Base-by-base conservation (phyloP, 1,140 invertebrate species). In the Subanguina moxae region DNA sequence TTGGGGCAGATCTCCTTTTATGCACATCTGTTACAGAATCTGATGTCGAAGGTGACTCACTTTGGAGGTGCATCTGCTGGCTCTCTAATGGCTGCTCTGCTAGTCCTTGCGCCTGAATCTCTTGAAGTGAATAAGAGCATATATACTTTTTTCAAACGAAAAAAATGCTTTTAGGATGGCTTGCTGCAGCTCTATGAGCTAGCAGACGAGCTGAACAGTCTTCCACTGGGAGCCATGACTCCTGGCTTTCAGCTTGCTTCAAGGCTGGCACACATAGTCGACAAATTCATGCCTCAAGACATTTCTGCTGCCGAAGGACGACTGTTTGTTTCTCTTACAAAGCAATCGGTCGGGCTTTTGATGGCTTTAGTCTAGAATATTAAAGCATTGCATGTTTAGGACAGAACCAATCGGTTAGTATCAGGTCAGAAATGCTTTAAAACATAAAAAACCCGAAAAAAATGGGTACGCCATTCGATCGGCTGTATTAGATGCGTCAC, bases 31-130 rank as follows among this genome's bases (percentile, higher is more conserved):
- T 38, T 38, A 38, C 38, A 70, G 67, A 62, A 70, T n/a, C 57
- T 70, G 23, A 71, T 70, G 52, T 64, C 58, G 15, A 64, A 67
- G 57, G 67, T 82, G 0, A 67, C 68, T 27, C 70, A 73, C 32
- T 56, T 76, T 45, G 63, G 74, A 45, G 79, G 79, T 1, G 76
- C 80, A 23, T 82, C 80, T 9, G 81, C 70, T 21, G 79, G 79
- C 11, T 78, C 78, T 19, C 43, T 81, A 7, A 70, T 82, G 8
- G 77, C 80, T 1, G 64, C 78, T 1, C 38, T 83, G 11, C 42
- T 74, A 1, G 65, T 76, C 1, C 52, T 81, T 5, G 61, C 59
- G 11, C 81, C 80, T 15, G 68, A 82, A 46, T 58, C 23, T 32
- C 27, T 77, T 17, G 77, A 76, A 65, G 66, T 67, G 25, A n/a